Conservation (phyloP, 1,140 invertebrate species). For the Gerris buenoi region DNA sequence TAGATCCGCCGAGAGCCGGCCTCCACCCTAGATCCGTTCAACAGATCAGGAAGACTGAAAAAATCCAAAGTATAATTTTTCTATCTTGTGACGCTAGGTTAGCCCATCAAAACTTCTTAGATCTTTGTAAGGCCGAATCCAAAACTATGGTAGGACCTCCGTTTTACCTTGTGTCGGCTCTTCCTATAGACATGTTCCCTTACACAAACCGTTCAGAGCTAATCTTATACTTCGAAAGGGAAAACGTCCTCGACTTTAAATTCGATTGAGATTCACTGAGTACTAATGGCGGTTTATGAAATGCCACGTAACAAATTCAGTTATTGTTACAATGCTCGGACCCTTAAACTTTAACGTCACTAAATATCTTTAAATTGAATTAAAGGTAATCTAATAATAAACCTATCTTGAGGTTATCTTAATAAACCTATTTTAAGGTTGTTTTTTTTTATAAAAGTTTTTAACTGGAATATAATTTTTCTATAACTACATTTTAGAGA, state of each 20-base stretch:
- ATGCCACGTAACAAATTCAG: no score
- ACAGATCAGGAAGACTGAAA: constrained; percentile 53
- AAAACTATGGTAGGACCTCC: constrained; percentile 68
- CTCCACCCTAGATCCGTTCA: constrained; percentile 69
- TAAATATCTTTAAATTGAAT: no score
- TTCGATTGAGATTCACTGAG: no score
- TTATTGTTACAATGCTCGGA: no score
- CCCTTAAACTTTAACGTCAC: no score
- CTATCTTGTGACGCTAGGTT: constrained; percentile 78
- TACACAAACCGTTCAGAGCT: constrained; percentile 80
- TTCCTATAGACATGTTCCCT: constrained; percentile 90
- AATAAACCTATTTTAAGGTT: no score
- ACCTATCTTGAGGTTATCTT: no score
- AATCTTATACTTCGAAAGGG: constrained; percentile 62
- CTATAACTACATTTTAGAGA: no score
- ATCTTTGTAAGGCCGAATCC: constrained; percentile 59
- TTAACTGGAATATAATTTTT: no score
- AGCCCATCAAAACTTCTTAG: constrained; percentile 79
- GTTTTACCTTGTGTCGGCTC: constrained; percentile 60
- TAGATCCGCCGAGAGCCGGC: constrained; percentile 92
- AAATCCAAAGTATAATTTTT: constrained; percentile 69
- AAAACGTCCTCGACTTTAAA: constrained; percentile 6
- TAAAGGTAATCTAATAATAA: no score
- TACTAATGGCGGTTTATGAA: no score
- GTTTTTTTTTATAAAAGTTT: no score